Base-by-base conservation (phyloP, 2,888 invertebrate genomes). In the Pseudeuparius sepicola region DNA sequence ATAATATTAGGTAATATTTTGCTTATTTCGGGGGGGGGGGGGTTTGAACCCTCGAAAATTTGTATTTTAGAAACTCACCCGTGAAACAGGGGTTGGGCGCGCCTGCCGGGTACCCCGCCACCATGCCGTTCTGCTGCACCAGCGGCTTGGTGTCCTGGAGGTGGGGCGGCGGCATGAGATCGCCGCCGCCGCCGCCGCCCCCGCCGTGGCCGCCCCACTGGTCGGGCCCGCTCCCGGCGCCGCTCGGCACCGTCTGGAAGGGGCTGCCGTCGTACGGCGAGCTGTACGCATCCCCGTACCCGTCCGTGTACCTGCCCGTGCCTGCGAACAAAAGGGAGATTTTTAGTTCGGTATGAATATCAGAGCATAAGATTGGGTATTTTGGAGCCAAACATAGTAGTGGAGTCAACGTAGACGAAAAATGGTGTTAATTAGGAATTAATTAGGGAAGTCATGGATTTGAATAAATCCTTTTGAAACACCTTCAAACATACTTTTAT, bases 161-260 rank as follows among this genome's bases (percentile, higher is more conserved):
- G 25, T 56, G 45, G 31, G 53, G 51, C 31, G 59, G 49, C 11
- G 50, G 37, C 36, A 58, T 44, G n/a, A 52, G 43, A 32, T 52
- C 53, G 33, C 59, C 48, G 32, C 49, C 46, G 25, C 59, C 59
- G 16, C 56, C 56, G 12, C 56, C 64, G 7, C 58, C 61, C 39
- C 66, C 61, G 49, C 67, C 71, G 16, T 65, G 68, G 24, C 67
- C 68, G 47, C 46, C 51, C 55, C 60, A 59, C 41, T 63, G 63
- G 15, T 65, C 57, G 25, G 60, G 52, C 34, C 63, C 63, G 10
- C 52, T 57, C 40, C 61, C 61, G 14, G 54, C 53, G 31, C 57
- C 60, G 41, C 60, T 43, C 55, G 60, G 39, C 56, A 85, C 84
- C 38, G 81, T 77, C 58, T 84, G 83, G 59, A 82, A 85, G 41